A percentile compares a stretch with the other conserved stretches of the same genome.
phyloP scores from a whole-genome alignment of 1,140 invertebrate genomes.

The Psix sp. region DNA sequence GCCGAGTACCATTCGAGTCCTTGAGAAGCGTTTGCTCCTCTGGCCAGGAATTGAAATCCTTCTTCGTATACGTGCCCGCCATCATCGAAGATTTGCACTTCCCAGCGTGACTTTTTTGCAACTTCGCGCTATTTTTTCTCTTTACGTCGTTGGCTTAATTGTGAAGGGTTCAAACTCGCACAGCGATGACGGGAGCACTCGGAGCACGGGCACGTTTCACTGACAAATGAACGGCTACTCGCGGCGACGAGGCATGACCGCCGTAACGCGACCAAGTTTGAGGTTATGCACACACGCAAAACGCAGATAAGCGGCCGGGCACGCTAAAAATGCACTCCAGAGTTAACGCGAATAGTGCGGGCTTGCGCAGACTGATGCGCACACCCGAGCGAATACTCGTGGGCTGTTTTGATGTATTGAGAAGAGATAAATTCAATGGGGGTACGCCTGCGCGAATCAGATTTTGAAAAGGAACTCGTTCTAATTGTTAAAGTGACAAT shows the following conservation, averaged over 20 bases:
- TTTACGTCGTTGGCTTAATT: too few relatives aligned
- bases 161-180: not conserved
- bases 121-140: too few relatives aligned
- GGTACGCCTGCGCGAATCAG: too few relatives aligned
- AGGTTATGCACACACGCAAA: not conserved
- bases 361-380: not conserved
- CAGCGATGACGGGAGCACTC: conserved; percentile 3
- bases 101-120: not conserved
- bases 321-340: too few relatives aligned
- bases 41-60: conserved; percentile 68
- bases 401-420: too few relatives aligned
- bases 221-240: not conserved
- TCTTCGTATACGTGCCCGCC: conserved; percentile 74
- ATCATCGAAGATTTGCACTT: conserved; percentile 60
- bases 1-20: conserved; percentile 68
- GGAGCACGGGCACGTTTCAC: not conserved
- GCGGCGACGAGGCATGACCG: not conserved
- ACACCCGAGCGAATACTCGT: too few relatives aligned
- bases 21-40: conserved; percentile 73
- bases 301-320: not conserved
- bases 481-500: too few relatives aligned
- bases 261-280: not conserved
- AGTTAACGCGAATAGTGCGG: not conserved
- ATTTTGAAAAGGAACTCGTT: too few relatives aligned
- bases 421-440: too few relatives aligned